Base-by-base conservation (phyloP, 2,888 invertebrate genomes). In the Balanococcus diminutus region DNA sequence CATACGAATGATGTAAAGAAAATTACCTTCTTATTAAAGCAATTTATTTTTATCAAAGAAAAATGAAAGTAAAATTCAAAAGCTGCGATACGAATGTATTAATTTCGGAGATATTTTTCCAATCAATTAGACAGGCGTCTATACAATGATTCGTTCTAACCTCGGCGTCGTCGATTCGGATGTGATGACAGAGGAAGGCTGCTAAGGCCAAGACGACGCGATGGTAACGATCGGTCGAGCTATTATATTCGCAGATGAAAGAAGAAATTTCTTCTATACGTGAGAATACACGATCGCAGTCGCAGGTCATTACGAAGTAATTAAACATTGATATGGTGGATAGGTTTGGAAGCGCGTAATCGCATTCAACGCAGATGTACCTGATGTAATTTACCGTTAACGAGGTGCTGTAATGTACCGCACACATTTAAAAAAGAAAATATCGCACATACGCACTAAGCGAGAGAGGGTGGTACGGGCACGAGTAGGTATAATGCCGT, bases 351-450 rank as follows among this genome's bases (percentile, higher is more conserved):
- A n/a, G 4, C 32, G 32, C 36, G 75, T 75, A 75, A 75, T 75
- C 36, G 75, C 36, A 75, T 36, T 75, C 16, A 75, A 75, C 75
- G 9, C 75, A 32, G 14, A 75, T 75, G 75, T 75, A 75, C 75
- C 75, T 75, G 75, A 75, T 75, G 75, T 75, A 75, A 75, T 75
- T 75, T 75, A 75, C 75, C 75, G 75, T 75, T 75, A 75, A 75
- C n/a, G 75, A 31, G 36, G 2, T 75, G 32, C 36, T 75, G 36
- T 75, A 75, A 75, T 67, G 11, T 11, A 46, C 46, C 46, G 14
- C 46, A 16, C 46, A 16, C 16, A 16, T n/a, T n/a, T 46, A 16
- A 16, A 46, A 46, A 46, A 16, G 51, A 22, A 51, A 51, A 22
- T 11, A 51, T 51, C 19, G 0, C 6, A 6, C 8, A 42, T 36